These are phyloP conservation scores for Paguma larvata DNA, from an alignment of 2,797 vertebrate genomes.

Conservation along the genomic window DNA sequence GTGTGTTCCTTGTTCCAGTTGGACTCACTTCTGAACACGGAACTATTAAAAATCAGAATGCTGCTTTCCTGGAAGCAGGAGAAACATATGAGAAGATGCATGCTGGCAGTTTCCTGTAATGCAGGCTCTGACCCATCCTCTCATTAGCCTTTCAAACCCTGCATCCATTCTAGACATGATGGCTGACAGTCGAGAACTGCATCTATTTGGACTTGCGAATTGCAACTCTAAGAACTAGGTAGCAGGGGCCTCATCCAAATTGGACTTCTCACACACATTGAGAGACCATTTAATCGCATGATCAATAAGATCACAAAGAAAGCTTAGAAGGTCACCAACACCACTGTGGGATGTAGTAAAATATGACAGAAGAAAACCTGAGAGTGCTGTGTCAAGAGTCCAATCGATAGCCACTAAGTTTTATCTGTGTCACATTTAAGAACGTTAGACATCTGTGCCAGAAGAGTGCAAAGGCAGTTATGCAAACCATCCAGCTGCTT, in stretches of 20 bases:
- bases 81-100: constrained; percentile 54
- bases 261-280: constrained; percentile 67
- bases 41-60: constrained; percentile 67
- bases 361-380: constrained; percentile 57
- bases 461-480: constrained; percentile 77
- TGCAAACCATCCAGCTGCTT: constrained; percentile 80
- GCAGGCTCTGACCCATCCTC: background rate
- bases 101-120: background rate
- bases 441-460: constrained; percentile 75
- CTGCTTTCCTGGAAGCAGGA: constrained; percentile 65
- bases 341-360: constrained; percentile 74
- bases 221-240: constrained; percentile 48
- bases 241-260: constrained; percentile 74
- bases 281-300: constrained; percentile 81
- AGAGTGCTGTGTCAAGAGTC: constrained; percentile 69
- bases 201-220: background rate
- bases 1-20: constrained; percentile 67
- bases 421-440: constrained; percentile 81
- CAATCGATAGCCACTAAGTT: constrained; percentile 75
- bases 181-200: background rate
- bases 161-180: background rate
- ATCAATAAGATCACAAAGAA: constrained; percentile 83
- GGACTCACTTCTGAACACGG: constrained; percentile 69
- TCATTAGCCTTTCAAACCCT: background rate
- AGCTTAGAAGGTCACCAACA: constrained; percentile 75